Base-by-base conservation (phyloP, 2,888 invertebrate species). In the Osmoderma eremita region DNA sequence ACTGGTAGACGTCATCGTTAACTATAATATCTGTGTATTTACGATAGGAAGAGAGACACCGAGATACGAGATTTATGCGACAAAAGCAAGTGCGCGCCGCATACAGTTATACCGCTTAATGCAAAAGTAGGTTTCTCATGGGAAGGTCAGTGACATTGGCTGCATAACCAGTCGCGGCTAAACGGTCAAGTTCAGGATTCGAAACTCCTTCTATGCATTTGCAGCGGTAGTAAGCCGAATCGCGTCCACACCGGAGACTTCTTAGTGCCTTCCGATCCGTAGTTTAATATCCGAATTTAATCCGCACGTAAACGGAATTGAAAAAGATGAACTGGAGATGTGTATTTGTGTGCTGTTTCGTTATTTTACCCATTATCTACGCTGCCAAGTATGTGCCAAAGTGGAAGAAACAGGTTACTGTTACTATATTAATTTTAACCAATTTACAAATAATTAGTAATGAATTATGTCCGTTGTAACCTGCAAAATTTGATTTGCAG, bases 381-480 rank as follows among this genome's bases (percentile, higher is more conserved):
- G 39, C 81, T 10, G 85, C 85, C 10, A 86, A 86, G 81, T 90
- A 88, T 80, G 84, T 91, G 69, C 91, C 91, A 0, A 91, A 91
- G 82, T 92, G 92, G 92, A 92, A 91, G 81, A 91, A 91, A 78
- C 89, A 90, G 87, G 90, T 90, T 76, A 80, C 83, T 77, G 71
- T 18, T 18, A n/a, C n/a, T 20, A 13, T 15, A 42, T 42, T 42
- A n/a, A 15, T 2, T 17, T 42, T 42, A 12, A 41, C 3, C n/a
- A n/a, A n/a, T n/a, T n/a, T n/a, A n/a, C n/a, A n/a, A n/a, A n/a
- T n/a, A n/a, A n/a, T n/a, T n/a, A n/a, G n/a, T n/a, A n/a, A n/a
- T n/a, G n/a, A n/a, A n/a, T n/a, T n/a, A n/a, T n/a, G n/a, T n/a
- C n/a, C n/a, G n/a, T n/a, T n/a, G n/a, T n/a, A n/a, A n/a, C n/a